Evolutionary conservation across 2,113 vertebrate species (phyloP).

Genomic region (Zosterops japonicus): DNA sequence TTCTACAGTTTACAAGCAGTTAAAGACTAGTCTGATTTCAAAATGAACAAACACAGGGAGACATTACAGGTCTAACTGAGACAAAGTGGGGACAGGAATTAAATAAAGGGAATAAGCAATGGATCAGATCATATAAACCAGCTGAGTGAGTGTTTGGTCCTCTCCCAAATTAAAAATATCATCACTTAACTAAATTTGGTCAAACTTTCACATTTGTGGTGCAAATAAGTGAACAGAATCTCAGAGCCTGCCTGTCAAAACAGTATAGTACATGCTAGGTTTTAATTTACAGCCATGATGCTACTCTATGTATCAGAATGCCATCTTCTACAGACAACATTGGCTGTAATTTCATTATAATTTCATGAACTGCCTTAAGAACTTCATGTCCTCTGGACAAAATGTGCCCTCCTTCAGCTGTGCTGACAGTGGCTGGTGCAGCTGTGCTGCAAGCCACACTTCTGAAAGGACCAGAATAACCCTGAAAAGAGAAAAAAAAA

Average conservation of each 20-base stretch:
- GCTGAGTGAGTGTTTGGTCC: neutral
- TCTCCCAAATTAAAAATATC: neutral
- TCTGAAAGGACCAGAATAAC: neutral
- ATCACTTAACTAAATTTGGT: neutral
- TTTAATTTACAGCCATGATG: neutral
- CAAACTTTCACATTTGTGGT: neutral
- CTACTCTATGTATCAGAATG: neutral
- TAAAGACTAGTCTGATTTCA: neutral
- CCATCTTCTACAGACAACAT: neutral
- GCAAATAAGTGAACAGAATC: neutral
- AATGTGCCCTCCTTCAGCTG: neutral
- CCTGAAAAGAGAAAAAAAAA: neutral
- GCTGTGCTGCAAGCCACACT: neutral
- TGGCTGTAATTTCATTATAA: neutral
- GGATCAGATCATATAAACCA: neutral
- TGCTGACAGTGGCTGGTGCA: neutral
- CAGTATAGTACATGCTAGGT: neutral
- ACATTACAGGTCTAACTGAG: neutral
- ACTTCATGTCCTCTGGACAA: neutral
- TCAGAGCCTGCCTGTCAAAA: neutral
- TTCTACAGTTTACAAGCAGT: neutral
- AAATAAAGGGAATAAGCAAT: neutral
- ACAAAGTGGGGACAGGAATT: neutral
- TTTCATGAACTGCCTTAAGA: neutral
- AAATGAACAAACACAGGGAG: neutral